These are phyloP conservation scores for Magallana angulata DNA, from an alignment of 1,140 invertebrate species.

Conservation along the genomic window DNA sequence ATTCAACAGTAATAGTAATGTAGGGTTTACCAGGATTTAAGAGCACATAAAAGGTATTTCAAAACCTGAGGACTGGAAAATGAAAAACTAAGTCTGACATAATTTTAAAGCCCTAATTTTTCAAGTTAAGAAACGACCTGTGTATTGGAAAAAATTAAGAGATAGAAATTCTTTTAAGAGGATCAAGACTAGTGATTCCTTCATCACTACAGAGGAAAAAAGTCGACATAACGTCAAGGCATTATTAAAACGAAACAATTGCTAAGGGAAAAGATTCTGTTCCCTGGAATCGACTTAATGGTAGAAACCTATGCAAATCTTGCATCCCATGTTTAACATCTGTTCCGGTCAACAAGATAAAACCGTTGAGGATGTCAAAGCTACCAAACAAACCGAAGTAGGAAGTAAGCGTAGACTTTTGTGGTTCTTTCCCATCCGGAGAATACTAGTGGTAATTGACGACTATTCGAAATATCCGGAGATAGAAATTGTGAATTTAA, in stretches of 20 bases:
- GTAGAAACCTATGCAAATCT: slow-evolving; percentile 64
- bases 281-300: slow-evolving; percentile 68
- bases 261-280: slow-evolving; percentile 73
- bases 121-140: slow-evolving; percentile 10
- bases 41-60: not conserved
- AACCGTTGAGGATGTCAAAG: slow-evolving; percentile 62
- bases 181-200: slow-evolving; percentile 49
- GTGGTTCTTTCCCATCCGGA: slow-evolving; percentile 61
- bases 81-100: not conserved
- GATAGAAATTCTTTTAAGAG: slow-evolving; percentile 8
- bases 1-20: no score
- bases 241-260: slow-evolving; percentile 70
- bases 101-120: no score
- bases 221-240: slow-evolving; percentile 63
- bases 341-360: slow-evolving; percentile 39
- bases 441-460: slow-evolving; percentile 63
- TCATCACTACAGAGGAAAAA: slow-evolving; percentile 43
- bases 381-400: slow-evolving; percentile 45
- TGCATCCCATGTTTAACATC: slow-evolving; percentile 68
- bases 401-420: slow-evolving; percentile 68
- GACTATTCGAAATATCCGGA: slow-evolving; percentile 52
- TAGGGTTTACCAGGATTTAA: no score
- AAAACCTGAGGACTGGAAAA: not conserved
- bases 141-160: not conserved
- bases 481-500: slow-evolving; percentile 17